A percentile compares a stretch with the other conserved stretches of the same genome.
Evolutionary conservation across 2,797 vertebrate species (phyloP).

Genomic region (Chloroceryle amazona): DNA sequence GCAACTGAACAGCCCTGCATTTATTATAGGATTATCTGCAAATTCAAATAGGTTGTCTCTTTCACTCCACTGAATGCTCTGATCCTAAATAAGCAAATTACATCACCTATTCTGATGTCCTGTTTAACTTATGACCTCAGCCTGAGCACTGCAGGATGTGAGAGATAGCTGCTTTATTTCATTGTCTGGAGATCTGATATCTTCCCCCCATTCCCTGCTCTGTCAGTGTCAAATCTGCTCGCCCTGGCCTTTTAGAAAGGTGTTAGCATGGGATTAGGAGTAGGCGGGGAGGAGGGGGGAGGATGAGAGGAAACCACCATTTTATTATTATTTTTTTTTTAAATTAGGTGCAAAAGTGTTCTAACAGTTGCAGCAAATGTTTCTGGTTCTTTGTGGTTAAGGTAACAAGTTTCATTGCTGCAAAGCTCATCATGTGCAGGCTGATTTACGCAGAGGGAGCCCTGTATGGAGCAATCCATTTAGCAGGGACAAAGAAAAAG

Average conservation of each 20-base stretch:
- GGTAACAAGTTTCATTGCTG: conserved; percentile 67
- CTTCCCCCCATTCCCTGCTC: not conserved
- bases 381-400: conserved; percentile 52
- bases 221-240: conserved; percentile 30
- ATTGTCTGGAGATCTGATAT: conserved; percentile 55
- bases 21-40: conserved; percentile 30
- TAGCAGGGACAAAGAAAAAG: conserved; percentile 50
- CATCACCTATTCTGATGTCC: conserved; percentile 68
- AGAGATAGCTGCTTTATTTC: conserved; percentile 59
- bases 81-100: conserved; percentile 72
- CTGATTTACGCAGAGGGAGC: conserved; percentile 24
- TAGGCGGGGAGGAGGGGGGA: not conserved
- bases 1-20: not conserved
- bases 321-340: not conserved
- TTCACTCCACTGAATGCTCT: conserved; percentile 18
- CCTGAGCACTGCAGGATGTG: conserved; percentile 47
- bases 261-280: conserved; percentile 45
- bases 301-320: conserved; percentile 34
- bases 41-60: conserved; percentile 37
- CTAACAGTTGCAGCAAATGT: conserved; percentile 60
- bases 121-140: conserved; percentile 71
- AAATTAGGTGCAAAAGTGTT: conserved; percentile 56
- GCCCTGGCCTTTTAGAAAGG: not conserved
- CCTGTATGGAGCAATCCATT: conserved; percentile 36
- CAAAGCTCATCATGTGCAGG: conserved; percentile 63